Percentiles rank a stretch among this genome's conserved stretches.
phyloP scores from a whole-genome alignment of 2,888 invertebrate genomes.

The Lepas anatifera region DNA sequence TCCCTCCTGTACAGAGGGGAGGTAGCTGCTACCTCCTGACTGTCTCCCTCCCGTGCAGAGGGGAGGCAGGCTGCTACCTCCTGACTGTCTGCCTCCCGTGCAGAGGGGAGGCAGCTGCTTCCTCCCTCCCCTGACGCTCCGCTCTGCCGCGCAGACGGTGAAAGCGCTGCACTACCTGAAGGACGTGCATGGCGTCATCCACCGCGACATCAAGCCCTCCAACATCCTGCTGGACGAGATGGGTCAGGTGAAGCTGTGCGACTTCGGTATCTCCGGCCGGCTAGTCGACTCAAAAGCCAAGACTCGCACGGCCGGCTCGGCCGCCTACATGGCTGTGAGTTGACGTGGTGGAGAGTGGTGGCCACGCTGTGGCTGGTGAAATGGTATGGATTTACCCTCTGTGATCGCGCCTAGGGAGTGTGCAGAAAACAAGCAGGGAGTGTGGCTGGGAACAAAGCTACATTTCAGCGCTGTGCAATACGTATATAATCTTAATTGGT shows the following conservation, averaged over 20 bases:
- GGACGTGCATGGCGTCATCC: constrained; percentile 91
- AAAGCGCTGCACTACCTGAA: constrained; percentile 95
- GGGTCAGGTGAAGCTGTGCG: constrained; percentile 94
- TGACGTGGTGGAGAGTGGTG: too few species aligned
- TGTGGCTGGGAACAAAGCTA: too few species aligned
- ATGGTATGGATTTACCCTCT: too few species aligned
- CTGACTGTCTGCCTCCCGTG: not conserved
- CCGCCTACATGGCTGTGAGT: constrained; percentile 97
- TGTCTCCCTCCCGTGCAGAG: not conserved
- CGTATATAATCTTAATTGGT: too few species aligned
- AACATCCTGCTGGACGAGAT: constrained; percentile 92
- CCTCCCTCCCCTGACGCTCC: constrained; percentile 44
- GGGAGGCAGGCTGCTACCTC: not conserved
- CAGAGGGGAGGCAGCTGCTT: constrained; percentile 19
- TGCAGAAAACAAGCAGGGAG: too few species aligned
- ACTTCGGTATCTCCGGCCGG: constrained; percentile 97
- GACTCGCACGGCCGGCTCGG: constrained; percentile 92
- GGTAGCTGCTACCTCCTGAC: not conserved
- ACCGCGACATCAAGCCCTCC: constrained; percentile 96
- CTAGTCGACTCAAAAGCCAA: constrained; percentile 97
- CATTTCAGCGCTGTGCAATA: too few species aligned
- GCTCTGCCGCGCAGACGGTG: constrained; percentile 57
- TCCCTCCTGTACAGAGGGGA: not conserved
- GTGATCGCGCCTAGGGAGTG: too few species aligned
- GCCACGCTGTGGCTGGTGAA: too few species aligned